Evolutionary conservation across 35 echinoderm and acorn worm genomes (phyloP).

Genomic region (Heliocidaris tuberculata): DNA sequence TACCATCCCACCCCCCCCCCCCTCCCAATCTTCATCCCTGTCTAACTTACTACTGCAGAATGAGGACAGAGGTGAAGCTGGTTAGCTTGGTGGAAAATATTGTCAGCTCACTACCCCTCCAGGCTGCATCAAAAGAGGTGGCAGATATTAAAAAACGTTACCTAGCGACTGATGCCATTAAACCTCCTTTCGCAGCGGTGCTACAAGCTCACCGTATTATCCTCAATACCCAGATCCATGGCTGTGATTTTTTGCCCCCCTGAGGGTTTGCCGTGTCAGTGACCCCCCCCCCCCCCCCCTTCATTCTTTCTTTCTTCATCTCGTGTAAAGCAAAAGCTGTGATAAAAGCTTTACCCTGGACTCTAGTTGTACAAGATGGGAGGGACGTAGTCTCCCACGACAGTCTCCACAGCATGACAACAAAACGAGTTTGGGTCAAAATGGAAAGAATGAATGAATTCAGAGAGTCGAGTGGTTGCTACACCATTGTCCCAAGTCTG

Average conservation of each 20-base stretch:
- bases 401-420: neutral
- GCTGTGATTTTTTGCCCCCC: conserved; percentile 34
- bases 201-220: conserved; percentile 8
- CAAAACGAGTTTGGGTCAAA: neutral
- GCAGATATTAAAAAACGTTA: conserved; percentile 49
- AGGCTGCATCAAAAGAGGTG: conserved; percentile 34
- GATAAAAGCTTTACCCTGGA: neutral
- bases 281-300: neutral
- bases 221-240: conserved; percentile 47
- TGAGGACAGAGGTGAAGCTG: neutral
- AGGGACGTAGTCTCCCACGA: neutral
- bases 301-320: neutral
- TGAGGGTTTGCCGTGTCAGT: neutral
- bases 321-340: neutral
- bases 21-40: neutral
- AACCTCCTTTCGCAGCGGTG: neutral
- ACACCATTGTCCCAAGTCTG: neutral
- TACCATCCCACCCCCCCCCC: neutral
- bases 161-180: conserved; percentile 52
- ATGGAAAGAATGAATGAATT: neutral
- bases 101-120: conserved; percentile 33
- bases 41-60: too few species aligned
- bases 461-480: neutral
- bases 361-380: conserved; percentile 9
- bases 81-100: neutral